phyloP scores from a whole-genome alignment of 1,140 invertebrate genomes.

The Sarcophaga bullata region DNA sequence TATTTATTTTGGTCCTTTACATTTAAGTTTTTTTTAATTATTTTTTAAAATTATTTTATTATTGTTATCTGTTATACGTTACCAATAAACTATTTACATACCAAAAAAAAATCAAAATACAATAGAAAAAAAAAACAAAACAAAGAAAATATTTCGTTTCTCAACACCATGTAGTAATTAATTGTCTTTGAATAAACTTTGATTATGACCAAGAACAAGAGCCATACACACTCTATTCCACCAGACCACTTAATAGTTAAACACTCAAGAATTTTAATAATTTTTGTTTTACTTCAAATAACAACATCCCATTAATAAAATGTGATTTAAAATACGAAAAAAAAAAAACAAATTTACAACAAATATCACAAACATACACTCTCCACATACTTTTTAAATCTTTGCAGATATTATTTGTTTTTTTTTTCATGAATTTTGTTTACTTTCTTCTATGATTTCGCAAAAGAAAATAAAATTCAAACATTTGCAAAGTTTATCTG shows the following conservation, averaged over 20 bases:
- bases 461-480: background rate
- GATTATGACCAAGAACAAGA: constrained; percentile 3
- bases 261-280: background rate
- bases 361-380: background rate
- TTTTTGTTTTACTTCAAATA: background rate
- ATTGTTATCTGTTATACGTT: background rate
- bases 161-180: background rate
- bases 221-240: constrained; percentile 20
- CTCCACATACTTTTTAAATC: background rate
- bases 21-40: too few species aligned
- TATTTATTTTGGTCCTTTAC: too few species aligned
- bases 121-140: background rate
- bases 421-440: background rate
- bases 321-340: too few species aligned
- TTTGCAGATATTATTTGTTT: too few species aligned
- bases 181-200: background rate
- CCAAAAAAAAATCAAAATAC: background rate
- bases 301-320: background rate
- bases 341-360: background rate
- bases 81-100: too few species aligned
- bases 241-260: background rate
- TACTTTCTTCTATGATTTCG: background rate
- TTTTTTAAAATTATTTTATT: background rate
- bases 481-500: background rate
- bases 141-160: too few species aligned